Conservation (phyloP, 1,140 invertebrate species). For the Drosophila oshimai region DNA sequence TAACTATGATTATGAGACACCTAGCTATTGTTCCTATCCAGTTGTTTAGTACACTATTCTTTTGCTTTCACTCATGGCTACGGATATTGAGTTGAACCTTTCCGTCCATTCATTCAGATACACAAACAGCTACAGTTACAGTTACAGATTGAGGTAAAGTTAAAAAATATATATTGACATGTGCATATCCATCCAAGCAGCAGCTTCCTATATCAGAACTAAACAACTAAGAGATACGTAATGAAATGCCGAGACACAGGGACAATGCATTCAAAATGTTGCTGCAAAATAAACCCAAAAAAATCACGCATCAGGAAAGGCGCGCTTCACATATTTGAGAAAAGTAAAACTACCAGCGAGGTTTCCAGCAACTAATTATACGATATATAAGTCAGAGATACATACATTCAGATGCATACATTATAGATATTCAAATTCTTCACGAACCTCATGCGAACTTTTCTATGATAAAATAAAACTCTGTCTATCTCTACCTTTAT, state of each 20-base stretch:
- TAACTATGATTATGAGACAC: neutral
- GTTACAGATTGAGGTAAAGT: conserved; percentile 2
- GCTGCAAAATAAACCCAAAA: conserved; percentile 25
- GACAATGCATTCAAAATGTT: conserved; percentile 73
- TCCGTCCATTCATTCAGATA: conserved; percentile 73
- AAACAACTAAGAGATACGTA: conserved; percentile 41
- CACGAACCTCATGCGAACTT: conserved; percentile 47
- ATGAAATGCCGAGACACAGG: conserved; percentile 36
- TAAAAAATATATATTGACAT: conserved; percentile 27
- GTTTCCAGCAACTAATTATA: conserved; percentile 74
- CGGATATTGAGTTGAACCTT: conserved; percentile 69
- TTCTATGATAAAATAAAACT: conserved; percentile 61
- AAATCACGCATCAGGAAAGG: conserved; percentile 3
- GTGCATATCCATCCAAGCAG: conserved; percentile 45
- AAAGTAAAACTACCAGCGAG: conserved; percentile 68
- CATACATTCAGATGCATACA: conserved; percentile 36
- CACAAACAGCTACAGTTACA: conserved; percentile 23
- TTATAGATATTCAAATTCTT: conserved; percentile 47
- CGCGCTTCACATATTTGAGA: conserved; percentile 28
- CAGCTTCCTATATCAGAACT: conserved; percentile 42
- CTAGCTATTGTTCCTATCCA: conserved; percentile 66
- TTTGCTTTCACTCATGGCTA: conserved; percentile 32
- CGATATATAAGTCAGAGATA: conserved; percentile 45
- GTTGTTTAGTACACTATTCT: conserved; percentile 18
- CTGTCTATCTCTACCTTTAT: conserved; percentile 38